Evolutionary conservation across 1,140 invertebrate species (phyloP).

Genomic region (Platyscapa corneri): DNA sequence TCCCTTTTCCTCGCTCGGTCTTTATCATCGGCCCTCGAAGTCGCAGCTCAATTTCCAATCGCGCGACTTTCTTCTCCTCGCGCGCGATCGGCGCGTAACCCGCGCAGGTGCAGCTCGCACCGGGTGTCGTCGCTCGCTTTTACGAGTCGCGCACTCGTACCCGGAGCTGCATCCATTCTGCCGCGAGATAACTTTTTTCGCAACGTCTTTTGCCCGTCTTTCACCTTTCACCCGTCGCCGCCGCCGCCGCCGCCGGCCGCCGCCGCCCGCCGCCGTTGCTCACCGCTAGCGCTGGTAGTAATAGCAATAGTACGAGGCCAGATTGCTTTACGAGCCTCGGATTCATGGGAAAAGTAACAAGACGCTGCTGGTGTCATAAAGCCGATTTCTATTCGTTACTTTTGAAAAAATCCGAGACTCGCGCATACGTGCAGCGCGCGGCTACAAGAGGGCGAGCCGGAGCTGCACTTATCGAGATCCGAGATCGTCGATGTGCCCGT

Average conservation of each 20-base stretch:
- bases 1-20: not conserved
- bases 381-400: slow-evolving; percentile 44
- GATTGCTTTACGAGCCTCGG: slow-evolving; percentile 17
- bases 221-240: slow-evolving; percentile 34
- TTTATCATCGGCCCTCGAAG: slow-evolving; percentile 37
- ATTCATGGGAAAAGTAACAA: slow-evolving; percentile 35
- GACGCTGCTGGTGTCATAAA: slow-evolving; percentile 28
- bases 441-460: slow-evolving; percentile 4
- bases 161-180: not conserved
- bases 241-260: not conserved
- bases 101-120: too few relatives aligned
- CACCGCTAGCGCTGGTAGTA: too few relatives aligned
- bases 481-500: slow-evolving; percentile 18
- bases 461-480: slow-evolving; percentile 30
- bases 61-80: slow-evolving; percentile 54
- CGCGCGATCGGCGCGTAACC: not conserved
- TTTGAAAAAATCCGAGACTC: slow-evolving; percentile 11
- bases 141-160: not conserved
- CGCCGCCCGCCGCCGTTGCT: too few relatives aligned
- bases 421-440: not conserved
- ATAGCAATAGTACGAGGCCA: not conserved
- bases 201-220: slow-evolving; percentile 29
- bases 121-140: slow-evolving; percentile 19
- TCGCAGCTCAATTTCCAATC: slow-evolving; percentile 54
- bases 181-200: not conserved